phyloP scores from a whole-genome alignment of 2,113 vertebrate genomes.

The Epinephelus lanceolatus region DNA sequence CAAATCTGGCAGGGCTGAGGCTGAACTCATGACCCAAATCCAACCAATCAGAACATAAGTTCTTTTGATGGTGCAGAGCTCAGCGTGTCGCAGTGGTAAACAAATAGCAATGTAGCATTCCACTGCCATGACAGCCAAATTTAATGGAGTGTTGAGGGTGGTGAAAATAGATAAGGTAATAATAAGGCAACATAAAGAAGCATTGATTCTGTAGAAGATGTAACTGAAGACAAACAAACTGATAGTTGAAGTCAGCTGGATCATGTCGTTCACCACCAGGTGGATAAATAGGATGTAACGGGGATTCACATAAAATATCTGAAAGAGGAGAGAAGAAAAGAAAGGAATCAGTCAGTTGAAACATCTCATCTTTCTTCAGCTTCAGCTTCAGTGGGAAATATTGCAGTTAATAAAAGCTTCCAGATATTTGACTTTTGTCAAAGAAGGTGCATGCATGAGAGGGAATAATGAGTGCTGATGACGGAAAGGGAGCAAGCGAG shows the following conservation, averaged over 20 bases:
- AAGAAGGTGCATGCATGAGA: background rate
- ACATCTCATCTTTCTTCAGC: too few relatives aligned
- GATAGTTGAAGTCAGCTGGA: constrained; percentile 57
- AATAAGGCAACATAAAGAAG: constrained; percentile 38
- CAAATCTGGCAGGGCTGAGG: constrained; percentile 62
- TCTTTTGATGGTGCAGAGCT: constrained; percentile 68
- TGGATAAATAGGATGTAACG: constrained; percentile 79
- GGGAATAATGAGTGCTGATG: constrained; percentile 26
- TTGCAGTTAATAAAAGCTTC: too few relatives aligned
- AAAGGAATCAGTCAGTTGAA: background rate
- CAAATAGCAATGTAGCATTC: constrained; percentile 79
- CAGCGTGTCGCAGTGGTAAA: constrained; percentile 62
- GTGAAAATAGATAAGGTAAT: constrained; percentile 42
- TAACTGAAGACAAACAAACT: constrained; percentile 68
- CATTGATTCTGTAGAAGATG: constrained; percentile 51
- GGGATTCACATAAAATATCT: constrained; percentile 72
- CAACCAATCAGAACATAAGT: constrained; percentile 65
- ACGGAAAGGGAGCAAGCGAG: background rate
- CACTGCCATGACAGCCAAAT: constrained; percentile 67
- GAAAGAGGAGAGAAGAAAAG: background rate
- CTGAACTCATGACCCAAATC: constrained; percentile 65
- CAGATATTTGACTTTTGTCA: too few relatives aligned
- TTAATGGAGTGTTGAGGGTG: constrained; percentile 67
- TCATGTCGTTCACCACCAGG: constrained; percentile 79
- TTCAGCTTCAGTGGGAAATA: too few relatives aligned